Evolutionary conservation across 2,888 invertebrate species (phyloP).

Genomic region (Ochropleura plecta): DNA sequence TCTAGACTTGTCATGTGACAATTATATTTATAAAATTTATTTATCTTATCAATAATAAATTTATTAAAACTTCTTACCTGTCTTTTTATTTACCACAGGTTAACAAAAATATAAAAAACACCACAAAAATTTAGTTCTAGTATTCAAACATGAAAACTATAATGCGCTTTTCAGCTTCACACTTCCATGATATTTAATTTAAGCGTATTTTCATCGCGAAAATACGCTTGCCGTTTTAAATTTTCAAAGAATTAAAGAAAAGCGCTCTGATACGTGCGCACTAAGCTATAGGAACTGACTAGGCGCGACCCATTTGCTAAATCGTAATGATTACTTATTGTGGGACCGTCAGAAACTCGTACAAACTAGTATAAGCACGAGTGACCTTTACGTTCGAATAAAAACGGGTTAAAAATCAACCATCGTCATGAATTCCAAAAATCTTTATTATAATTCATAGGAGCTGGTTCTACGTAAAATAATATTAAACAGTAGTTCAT

Average conservation of each 20-base stretch:
- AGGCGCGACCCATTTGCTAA: neutral
- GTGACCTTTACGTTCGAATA: conserved; percentile 4
- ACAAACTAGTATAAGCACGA: neutral
- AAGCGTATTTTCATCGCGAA: neutral
- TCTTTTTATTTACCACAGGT: neutral
- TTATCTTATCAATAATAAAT: neutral
- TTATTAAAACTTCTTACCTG: conserved; percentile 7
- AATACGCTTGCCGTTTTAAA: neutral
- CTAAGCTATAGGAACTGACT: neutral
- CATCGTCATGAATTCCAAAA: neutral
- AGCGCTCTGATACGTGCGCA: neutral
- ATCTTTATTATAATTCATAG: neutral
- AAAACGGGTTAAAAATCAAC: neutral
- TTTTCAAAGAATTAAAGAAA: neutral
- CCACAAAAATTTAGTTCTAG: neutral
- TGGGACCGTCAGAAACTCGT: neutral
- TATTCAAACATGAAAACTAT: neutral
- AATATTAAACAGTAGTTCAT: neutral
- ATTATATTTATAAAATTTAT: too few species aligned
- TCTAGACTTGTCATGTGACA: too few species aligned
- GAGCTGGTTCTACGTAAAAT: conserved; percentile 7
- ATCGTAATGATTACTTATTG: neutral
- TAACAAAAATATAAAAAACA: neutral
- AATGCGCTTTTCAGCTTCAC: neutral
- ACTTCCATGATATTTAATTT: neutral